Conservation (phyloP, 2,113 vertebrate species). For the Carettochelys insculpta region DNA sequence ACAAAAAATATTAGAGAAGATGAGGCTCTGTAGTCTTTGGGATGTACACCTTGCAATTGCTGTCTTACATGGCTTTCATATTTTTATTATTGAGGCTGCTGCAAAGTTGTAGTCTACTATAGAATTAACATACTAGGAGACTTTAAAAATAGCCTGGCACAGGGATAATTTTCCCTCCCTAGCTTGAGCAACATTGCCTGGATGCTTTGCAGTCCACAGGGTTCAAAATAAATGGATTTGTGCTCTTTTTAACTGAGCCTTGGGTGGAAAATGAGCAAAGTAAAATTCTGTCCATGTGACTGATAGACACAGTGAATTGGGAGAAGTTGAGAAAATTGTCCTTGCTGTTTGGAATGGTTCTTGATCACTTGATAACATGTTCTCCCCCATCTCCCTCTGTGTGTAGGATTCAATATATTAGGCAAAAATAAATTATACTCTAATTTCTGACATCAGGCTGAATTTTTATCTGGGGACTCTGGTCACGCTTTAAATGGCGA, state of each 20-base stretch:
- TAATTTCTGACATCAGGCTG: neutral
- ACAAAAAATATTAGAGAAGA: neutral
- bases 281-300: neutral
- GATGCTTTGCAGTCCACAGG: slow-evolving; percentile 14
- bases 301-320: neutral
- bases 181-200: slow-evolving; percentile 36
- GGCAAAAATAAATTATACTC: neutral
- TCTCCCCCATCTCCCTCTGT: neutral
- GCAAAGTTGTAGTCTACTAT: slow-evolving; percentile 6
- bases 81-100: neutral
- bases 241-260: neutral
- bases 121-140: slow-evolving; percentile 1
- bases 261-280: neutral
- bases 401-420: neutral
- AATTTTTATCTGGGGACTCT: neutral
- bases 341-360: neutral
- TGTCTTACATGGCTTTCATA: neutral
- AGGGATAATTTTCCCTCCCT: slow-evolving; percentile 8
- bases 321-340: slow-evolving; percentile 16
- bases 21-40: neutral
- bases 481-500: neutral
- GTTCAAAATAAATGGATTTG: slow-evolving; percentile 34
- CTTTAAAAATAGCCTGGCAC: slow-evolving; percentile 42
- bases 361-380: neutral
- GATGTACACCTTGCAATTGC: neutral